Evolutionary conservation across 2,888 invertebrate species (phyloP).

Genomic region (Ernsta delagoae): DNA sequence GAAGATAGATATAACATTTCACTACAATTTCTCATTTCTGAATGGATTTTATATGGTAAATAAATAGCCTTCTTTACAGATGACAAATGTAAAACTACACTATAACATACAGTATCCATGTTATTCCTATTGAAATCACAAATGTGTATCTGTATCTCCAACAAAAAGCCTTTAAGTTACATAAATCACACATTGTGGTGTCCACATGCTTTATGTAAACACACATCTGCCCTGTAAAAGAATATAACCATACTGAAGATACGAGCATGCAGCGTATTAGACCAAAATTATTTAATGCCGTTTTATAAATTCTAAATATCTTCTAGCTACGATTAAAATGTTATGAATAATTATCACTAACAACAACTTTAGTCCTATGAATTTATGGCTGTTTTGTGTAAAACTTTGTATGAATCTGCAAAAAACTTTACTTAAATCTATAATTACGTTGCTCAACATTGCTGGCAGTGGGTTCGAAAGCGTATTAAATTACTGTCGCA

Average conservation of each 20-base stretch:
- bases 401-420: neutral
- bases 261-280: too few relatives aligned
- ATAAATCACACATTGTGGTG: conserved; percentile 33
- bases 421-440: neutral
- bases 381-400: neutral
- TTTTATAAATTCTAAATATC: neutral
- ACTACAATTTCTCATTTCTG: neutral
- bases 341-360: too few relatives aligned
- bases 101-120: conserved; percentile 9
- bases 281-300: too few relatives aligned
- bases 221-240: too few relatives aligned
- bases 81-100: conserved; percentile 12
- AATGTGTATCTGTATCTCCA: conserved; percentile 19
- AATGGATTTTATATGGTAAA: neutral
- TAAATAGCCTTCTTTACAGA: neutral
- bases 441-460: neutral
- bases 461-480: neutral
- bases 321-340: too few relatives aligned
- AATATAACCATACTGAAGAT: neutral
- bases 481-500: neutral
- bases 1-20: neutral
- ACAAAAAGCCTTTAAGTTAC: conserved; percentile 22
- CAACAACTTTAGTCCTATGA: neutral
- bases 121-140: conserved; percentile 27
- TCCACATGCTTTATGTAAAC: conserved; percentile 13